phyloP scores from a whole-genome alignment of 2,888 invertebrate species.

The Tiliacea citrago region DNA sequence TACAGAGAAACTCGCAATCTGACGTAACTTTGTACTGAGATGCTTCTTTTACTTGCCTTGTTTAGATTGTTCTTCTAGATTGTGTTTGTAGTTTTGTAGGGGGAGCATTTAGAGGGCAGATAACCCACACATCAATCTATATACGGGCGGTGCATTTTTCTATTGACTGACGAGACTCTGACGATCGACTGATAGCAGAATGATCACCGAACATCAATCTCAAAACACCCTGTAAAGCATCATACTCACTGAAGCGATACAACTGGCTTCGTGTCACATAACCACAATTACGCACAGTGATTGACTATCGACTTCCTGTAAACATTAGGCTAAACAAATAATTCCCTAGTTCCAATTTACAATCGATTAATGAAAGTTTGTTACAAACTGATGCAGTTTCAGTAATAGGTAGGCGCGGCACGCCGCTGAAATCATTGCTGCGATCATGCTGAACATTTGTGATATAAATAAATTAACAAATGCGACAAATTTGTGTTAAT shows the following conservation, averaged over 20 bases:
- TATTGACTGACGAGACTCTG: slow-evolving; percentile 14
- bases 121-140: neutral
- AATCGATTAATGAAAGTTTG: neutral
- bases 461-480: slow-evolving; percentile 41
- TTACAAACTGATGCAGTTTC: neutral
- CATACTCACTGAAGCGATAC: neutral
- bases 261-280: neutral
- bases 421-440: slow-evolving; percentile 12
- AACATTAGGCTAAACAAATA: slow-evolving; percentile 8
- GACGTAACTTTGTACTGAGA: slow-evolving; percentile 43
- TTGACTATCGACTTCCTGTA: slow-evolving; percentile 1
- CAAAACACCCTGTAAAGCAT: neutral
- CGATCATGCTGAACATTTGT: slow-evolving; percentile 29
- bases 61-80: slow-evolving; percentile 41
- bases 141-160: slow-evolving; percentile 4
- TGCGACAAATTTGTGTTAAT: slow-evolving; percentile 24
- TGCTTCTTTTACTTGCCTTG: slow-evolving; percentile 33
- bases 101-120: neutral
- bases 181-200: neutral
- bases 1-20: slow-evolving; percentile 39
- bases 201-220: neutral
- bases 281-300: neutral
- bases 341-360: slow-evolving; percentile 4
- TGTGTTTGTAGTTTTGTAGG: slow-evolving; percentile 21
- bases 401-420: neutral